phyloP scores from a whole-genome alignment of 2,113 vertebrate species.

The Loxodonta africana region DNA sequence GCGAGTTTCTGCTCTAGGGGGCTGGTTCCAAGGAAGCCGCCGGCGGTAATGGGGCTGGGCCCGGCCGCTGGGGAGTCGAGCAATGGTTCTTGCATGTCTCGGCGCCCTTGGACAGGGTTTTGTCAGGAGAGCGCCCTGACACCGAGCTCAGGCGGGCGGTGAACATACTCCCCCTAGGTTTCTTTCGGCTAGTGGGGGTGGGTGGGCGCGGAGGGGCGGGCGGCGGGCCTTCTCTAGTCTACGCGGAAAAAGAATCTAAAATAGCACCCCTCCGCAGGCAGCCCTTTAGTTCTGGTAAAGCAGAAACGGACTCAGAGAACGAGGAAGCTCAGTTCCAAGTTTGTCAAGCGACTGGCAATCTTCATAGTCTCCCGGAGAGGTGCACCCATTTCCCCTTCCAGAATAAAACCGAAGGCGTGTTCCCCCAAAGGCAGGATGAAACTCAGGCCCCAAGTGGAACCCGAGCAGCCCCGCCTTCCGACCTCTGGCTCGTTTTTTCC shows the following conservation, averaged over 20 bases:
- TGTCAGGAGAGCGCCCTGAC: constrained; percentile 56
- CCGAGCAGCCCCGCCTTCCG: not conserved
- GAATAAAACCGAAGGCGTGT: not conserved
- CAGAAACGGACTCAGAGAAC: not conserved
- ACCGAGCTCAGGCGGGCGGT: not conserved
- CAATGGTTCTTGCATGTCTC: not conserved
- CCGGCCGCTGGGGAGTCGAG: not conserved
- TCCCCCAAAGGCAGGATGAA: not conserved
- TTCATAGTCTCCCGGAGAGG: not conserved
- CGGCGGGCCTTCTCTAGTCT: not conserved
- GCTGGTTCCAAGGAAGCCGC: not conserved
- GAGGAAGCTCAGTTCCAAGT: not conserved
- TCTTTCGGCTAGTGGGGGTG: not conserved
- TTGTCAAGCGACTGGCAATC: not conserved
- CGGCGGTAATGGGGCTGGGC: not conserved
- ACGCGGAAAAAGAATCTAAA: not conserved
- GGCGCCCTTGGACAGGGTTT: not conserved
- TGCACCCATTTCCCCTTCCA: constrained; percentile 58
- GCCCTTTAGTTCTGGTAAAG: not conserved
- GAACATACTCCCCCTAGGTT: not conserved
- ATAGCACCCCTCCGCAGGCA: not conserved
- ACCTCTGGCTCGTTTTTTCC: not conserved
- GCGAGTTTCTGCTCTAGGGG: not conserved
- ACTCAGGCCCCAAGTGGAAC: not conserved
- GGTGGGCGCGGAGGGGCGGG: constrained; percentile 16